Evolutionary conservation across 2,797 vertebrate species (phyloP).

Genomic region (Zalophus californianus): DNA sequence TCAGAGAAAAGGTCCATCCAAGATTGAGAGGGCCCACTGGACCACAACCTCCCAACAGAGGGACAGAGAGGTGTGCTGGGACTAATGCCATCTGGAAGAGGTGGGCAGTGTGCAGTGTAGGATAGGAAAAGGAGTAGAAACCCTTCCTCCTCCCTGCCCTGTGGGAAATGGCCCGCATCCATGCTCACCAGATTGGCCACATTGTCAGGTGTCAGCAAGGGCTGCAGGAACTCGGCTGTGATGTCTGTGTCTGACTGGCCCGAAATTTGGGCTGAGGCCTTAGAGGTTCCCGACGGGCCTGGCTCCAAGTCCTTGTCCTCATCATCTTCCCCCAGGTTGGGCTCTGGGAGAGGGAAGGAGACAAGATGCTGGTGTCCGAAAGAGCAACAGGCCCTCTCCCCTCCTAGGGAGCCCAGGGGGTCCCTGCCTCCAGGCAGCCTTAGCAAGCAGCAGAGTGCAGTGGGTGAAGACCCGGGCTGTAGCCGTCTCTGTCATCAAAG

Average conservation of each 20-base stretch:
- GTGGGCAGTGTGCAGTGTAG: fast-evolving
- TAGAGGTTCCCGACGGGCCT: constrained; percentile 82
- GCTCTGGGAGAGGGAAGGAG: constrained; percentile 86
- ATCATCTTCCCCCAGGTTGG: constrained; percentile 93
- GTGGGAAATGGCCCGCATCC: fast-evolving
- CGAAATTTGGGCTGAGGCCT: constrained; percentile 86
- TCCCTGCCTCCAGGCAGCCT: not conserved
- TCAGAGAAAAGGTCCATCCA: not conserved
- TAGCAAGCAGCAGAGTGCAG: not conserved
- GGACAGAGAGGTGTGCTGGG: not conserved
- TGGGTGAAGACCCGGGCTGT: fast-evolving
- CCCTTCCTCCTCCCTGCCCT: not conserved
- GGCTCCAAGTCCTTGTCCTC: constrained; percentile 96
- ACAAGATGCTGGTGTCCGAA: not conserved
- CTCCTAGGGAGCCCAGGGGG: too few relatives aligned
- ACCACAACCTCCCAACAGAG: not conserved
- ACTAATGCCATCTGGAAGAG: not conserved
- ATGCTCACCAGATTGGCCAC: constrained; percentile 95
- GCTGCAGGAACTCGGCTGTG: constrained; percentile 95
- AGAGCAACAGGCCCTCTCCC: fast-evolving
- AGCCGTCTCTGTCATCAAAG: not conserved
- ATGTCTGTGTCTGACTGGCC: constrained; percentile 95
- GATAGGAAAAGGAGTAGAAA: not conserved
- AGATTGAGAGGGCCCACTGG: not conserved
- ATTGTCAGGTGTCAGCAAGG: constrained; percentile 93